Evolutionary conservation across 2,888 invertebrate genomes (phyloP).

Genomic region (Kuschelorhynchus macadamiae): DNA sequence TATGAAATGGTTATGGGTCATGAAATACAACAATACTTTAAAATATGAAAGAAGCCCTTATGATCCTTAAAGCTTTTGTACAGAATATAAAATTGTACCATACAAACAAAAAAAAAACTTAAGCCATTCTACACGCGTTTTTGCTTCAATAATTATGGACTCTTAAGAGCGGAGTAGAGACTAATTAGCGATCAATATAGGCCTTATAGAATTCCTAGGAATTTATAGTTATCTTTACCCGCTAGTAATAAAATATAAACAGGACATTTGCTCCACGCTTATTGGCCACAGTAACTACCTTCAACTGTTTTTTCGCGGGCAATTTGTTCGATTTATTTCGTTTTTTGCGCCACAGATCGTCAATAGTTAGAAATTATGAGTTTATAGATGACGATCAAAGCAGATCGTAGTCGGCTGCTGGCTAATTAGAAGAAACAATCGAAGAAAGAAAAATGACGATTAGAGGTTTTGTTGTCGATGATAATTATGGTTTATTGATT

Average conservation of each 20-base stretch:
- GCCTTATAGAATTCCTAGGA: slow-evolving; percentile 49
- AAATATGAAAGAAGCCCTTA: no score
- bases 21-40: no score
- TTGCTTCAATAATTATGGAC: slow-evolving; percentile 36
- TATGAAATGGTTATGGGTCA: no score
- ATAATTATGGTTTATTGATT: slow-evolving; percentile 19
- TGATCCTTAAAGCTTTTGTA: no score
- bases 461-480: slow-evolving; percentile 13
- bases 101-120: slow-evolving; percentile 6
- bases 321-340: slow-evolving; percentile 48
- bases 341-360: slow-evolving; percentile 27
- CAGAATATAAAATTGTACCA: not conserved
- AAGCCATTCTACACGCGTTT: slow-evolving; percentile 12
- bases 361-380: slow-evolving; percentile 40
- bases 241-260: slow-evolving; percentile 54
- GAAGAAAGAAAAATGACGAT: slow-evolving; percentile 17
- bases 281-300: slow-evolving; percentile 27
- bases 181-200: slow-evolving; percentile 35
- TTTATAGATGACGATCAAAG: slow-evolving; percentile 29
- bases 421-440: slow-evolving; percentile 45
- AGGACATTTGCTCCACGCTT: slow-evolving; percentile 30
- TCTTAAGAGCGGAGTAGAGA: slow-evolving; percentile 20
- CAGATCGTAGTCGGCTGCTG: slow-evolving; percentile 9
- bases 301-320: slow-evolving; percentile 39
- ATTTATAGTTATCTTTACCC: slow-evolving; percentile 55